Conservation (phyloP, 2,113 vertebrate species). For the Ptilonorhynchus violaceus region DNA sequence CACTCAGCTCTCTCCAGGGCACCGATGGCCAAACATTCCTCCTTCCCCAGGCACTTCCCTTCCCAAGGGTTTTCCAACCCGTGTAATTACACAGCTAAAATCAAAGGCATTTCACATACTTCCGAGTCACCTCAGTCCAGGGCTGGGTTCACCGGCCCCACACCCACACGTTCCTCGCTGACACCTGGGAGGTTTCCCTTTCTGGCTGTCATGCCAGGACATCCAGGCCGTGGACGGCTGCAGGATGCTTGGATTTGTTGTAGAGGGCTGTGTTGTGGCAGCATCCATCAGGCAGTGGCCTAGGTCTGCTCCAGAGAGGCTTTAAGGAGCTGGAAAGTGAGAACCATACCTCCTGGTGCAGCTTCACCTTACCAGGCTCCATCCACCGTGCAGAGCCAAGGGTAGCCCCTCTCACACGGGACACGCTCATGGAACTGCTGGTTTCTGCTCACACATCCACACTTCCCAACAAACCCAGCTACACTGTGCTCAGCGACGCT, state of each 20-base stretch:
- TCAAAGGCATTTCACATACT: background rate
- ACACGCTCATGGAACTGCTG: accelerated
- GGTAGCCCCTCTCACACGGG: accelerated
- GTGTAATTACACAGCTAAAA: slow-evolving; percentile 3
- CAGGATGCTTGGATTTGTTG: background rate
- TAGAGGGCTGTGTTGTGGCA: background rate
- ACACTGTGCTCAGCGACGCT: accelerated
- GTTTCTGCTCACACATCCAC: accelerated
- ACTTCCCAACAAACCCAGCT: background rate
- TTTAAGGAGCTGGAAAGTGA: background rate
- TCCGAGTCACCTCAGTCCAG: background rate
- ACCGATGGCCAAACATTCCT: background rate
- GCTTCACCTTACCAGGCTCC: background rate
- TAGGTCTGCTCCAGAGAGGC: background rate
- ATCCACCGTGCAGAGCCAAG: accelerated
- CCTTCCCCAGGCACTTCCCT: background rate
- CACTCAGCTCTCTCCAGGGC: background rate
- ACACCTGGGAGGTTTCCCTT: background rate
- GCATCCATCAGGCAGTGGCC: background rate
- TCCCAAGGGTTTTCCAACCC: background rate
- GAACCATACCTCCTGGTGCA: background rate
- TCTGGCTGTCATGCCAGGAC: background rate
- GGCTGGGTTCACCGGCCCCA: background rate
- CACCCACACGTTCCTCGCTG: background rate
- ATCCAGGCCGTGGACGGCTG: background rate